Percentiles rank a stretch among this genome's conserved stretches.
These are phyloP conservation scores for Palythoa heliodiscus DNA, from an alignment of 92 coral and sea anemone genomes.

Conservation along the genomic window DNA sequence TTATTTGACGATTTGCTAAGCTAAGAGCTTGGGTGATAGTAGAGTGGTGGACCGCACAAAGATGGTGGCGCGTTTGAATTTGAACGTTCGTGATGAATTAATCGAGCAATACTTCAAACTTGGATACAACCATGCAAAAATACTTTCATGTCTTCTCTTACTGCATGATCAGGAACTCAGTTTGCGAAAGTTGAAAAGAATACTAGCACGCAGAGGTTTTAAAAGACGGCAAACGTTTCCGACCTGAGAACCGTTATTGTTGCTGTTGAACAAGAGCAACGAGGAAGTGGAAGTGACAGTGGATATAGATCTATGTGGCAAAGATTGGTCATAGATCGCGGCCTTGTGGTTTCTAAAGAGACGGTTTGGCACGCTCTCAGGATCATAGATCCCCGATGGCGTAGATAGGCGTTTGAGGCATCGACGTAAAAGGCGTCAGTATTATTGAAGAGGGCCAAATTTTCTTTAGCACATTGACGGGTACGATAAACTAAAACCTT, in stretches of 20 bases:
- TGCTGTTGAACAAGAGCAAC: slow-evolving; percentile 56
- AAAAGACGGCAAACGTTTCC: slow-evolving; percentile 53
- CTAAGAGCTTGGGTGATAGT: neutral
- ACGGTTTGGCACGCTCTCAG: slow-evolving; percentile 55
- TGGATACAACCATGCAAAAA: slow-evolving; percentile 53
- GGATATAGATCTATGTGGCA: slow-evolving; percentile 71
- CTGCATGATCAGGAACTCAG: slow-evolving; percentile 59
- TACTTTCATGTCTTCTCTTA: slow-evolving; percentile 60
- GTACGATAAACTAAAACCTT: slow-evolving; percentile 56
- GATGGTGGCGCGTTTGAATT: slow-evolving; percentile 18
- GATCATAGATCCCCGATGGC: slow-evolving; percentile 61
- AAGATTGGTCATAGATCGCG: slow-evolving; percentile 52
- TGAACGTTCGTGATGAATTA: slow-evolving; percentile 51
- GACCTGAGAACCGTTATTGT: slow-evolving; percentile 51
- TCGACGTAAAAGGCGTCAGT: slow-evolving; percentile 63
- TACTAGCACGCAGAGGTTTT: slow-evolving; percentile 56
- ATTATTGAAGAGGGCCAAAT: slow-evolving; percentile 59
- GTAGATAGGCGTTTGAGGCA: slow-evolving; percentile 57
- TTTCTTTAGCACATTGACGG: slow-evolving; percentile 62
- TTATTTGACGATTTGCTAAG: neutral
- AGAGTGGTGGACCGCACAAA: slow-evolving; percentile 8
- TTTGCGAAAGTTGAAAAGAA: slow-evolving; percentile 70
- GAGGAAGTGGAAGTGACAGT: slow-evolving; percentile 62
- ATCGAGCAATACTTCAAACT: slow-evolving; percentile 64
- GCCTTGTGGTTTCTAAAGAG: slow-evolving; percentile 59